Base-by-base conservation (phyloP, 2,797 vertebrate species). In the Chaunax sp. region DNA sequence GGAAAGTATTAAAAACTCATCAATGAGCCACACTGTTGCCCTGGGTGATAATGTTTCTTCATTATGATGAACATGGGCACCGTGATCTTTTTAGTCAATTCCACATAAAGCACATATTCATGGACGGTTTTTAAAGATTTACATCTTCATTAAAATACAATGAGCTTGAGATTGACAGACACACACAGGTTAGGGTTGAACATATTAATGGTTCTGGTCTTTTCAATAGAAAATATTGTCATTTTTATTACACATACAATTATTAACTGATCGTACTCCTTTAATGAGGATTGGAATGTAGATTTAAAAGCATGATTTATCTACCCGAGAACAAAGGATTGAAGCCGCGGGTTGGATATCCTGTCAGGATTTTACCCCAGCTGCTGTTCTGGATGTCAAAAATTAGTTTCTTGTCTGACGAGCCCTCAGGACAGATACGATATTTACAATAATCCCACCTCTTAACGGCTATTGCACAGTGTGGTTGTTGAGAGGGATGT, bases 321-420 rank as follows among this genome's bases (percentile, higher is more conserved):
- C 35, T 51, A 38, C 44, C 30, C 46, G 57, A 58, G 53, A 56
- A 52, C 56, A 61, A 55, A 26, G 33, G 56, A 78, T 68, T 49
- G 50, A 70, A 46, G 49, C 53, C 16, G 8, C 8, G 8, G 16
- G 43, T 12, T 67, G 62, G 49, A 57, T 35, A 68, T 54, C 43
- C n/a, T 65, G 61, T 65, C 67, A 64, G 44, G 58, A 66, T 69
- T 47, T 53, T 25, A 40, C 75, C 37, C 49, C 41, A 16, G 2
- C 47, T 66, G 69, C 33, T 40, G 50, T 33, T 69, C 33, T 47
- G 37, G n/a, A 51, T 74, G 69, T 72, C 67, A 80, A 5, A 69
- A 47, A 43, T 53, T 49, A 57, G 45, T 70, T 60, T 55, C 51
- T 40, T 51, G 25, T 58, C 53, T 55, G 49, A 68, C 23, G 22